phyloP scores from a whole-genome alignment of 2,113 vertebrate species.

The Sialia sialis region DNA sequence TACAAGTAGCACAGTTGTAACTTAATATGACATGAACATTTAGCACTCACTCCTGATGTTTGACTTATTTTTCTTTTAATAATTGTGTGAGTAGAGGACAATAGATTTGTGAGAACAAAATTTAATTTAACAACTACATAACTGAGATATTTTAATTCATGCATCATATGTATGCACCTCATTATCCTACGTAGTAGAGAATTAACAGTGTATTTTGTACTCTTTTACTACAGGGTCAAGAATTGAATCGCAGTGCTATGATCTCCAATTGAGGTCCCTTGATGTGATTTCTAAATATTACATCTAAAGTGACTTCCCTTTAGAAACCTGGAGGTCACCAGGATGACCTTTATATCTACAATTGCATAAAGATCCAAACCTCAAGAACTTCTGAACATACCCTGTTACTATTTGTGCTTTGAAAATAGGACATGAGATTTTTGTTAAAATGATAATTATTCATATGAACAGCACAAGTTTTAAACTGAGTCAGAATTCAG shows the following conservation, averaged over 20 bases:
- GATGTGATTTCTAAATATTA: neutral
- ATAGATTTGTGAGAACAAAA: neutral
- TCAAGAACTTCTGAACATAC: neutral
- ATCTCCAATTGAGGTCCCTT: neutral
- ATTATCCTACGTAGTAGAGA: neutral
- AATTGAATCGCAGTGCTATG: neutral
- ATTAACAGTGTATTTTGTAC: neutral
- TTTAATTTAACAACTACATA: neutral
- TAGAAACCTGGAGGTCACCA: neutral
- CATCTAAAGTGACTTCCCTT: neutral
- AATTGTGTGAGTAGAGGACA: neutral
- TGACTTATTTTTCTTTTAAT: neutral
- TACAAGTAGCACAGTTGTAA: slow-evolving; percentile 59
- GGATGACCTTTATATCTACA: neutral
- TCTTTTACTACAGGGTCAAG: neutral
- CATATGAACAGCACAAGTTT: neutral
- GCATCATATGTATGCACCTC: neutral
- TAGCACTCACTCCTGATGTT: slow-evolving; percentile 21
- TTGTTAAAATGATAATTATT: neutral
- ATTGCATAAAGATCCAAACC: neutral
- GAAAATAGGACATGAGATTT: neutral
- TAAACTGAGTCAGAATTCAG: neutral
- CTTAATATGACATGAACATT: slow-evolving; percentile 39
- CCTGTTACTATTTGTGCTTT: neutral
- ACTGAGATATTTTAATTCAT: slow-evolving; percentile 1